Evolutionary conservation across 2,113 vertebrate genomes (phyloP).

Genomic region (Gavialis gangeticus): DNA sequence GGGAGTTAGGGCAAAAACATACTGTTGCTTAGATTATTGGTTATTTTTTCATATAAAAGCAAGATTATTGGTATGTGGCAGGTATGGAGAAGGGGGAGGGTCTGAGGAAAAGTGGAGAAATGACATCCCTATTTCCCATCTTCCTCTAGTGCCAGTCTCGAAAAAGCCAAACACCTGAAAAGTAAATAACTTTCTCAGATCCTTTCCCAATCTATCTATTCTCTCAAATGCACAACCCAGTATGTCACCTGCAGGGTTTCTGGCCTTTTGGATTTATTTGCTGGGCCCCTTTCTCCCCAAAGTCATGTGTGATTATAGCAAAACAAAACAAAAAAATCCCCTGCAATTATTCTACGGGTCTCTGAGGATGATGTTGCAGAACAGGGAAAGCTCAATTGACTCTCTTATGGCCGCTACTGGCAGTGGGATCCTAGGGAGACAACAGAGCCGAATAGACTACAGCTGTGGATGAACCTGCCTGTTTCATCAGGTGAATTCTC

Average conservation of each 20-base stretch:
- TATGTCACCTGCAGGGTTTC: neutral
- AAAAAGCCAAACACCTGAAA: neutral
- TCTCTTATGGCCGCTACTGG: slow-evolving; percentile 45
- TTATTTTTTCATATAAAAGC: neutral
- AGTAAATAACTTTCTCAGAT: neutral
- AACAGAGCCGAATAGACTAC: slow-evolving; percentile 20
- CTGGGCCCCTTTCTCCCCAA: neutral
- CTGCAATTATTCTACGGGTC: slow-evolving; percentile 18
- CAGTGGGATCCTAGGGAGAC: neutral
- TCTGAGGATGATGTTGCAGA: slow-evolving; percentile 25
- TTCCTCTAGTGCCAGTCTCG: neutral
- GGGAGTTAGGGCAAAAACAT: rapidly evolving
- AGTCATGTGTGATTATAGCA: neutral
- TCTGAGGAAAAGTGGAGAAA: neutral
- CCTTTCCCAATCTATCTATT: neutral
- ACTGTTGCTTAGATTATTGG: neutral
- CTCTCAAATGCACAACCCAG: too few species aligned
- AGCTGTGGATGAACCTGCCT: slow-evolving; percentile 3
- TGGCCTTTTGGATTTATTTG: neutral
- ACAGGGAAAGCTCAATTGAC: slow-evolving; percentile 24
- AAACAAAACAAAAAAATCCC: neutral
- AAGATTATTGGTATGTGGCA: neutral
- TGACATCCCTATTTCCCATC: neutral
- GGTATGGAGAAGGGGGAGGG: neutral
- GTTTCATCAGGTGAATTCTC: slow-evolving; percentile 23